Conservation (phyloP, 2,888 invertebrate species). For the Tuta absoluta region DNA sequence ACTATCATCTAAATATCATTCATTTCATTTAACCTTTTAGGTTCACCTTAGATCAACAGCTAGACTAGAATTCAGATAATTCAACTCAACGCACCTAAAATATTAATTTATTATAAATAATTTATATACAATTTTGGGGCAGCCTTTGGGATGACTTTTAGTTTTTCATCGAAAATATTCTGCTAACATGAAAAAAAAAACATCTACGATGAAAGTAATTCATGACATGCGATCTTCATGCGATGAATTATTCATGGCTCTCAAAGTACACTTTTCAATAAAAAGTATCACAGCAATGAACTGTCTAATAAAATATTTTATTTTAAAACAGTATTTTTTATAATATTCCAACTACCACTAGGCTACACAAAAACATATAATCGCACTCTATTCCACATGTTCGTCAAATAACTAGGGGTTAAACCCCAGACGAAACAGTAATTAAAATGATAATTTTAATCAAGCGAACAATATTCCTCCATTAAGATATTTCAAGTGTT, state of each 20-base stretch:
- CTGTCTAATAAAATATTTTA: not conserved
- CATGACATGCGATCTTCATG: not conserved
- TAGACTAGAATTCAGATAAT: no score
- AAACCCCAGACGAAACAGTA: constrained; percentile 13
- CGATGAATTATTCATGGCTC: not conserved
- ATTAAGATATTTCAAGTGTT: constrained; percentile 45
- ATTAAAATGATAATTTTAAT: constrained; percentile 34
- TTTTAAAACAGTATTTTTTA: not conserved
- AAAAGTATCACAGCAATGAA: not conserved
- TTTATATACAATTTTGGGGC: no score
- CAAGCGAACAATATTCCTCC: constrained; percentile 26
- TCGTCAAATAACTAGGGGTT: not conserved
- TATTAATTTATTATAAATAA: no score
- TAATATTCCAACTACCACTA: not conserved
- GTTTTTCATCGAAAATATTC: no score
- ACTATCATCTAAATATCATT: no score
- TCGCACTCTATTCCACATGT: not conserved
- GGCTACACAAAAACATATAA: not conserved
- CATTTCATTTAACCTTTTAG: no score
- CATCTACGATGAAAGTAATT: not conserved
- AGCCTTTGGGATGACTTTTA: no score
- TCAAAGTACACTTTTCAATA: not conserved
- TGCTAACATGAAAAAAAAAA: not conserved
- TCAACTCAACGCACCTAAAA: no score
- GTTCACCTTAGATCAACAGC: no score